A percentile compares a stretch with the other conserved stretches of the same genome.
These are phyloP conservation scores for Pipistrellus nathusii DNA, from an alignment of 2,797 vertebrate species.

Conservation along the genomic window DNA sequence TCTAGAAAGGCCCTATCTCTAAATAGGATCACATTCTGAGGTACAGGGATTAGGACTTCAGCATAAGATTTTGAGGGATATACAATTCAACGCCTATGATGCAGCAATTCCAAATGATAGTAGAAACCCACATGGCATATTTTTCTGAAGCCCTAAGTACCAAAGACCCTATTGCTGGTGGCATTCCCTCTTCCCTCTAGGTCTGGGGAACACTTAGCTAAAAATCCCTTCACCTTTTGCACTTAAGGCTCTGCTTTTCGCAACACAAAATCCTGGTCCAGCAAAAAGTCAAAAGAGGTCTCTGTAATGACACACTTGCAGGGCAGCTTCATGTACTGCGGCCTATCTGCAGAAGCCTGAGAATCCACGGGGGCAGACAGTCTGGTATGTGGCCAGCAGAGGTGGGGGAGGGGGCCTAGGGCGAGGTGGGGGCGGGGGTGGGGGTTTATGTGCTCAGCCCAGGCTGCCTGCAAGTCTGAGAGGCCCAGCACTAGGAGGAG, in stretches of 20 bases:
- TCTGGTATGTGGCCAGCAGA: conserved; percentile 69
- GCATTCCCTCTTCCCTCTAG: not conserved
- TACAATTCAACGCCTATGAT: not conserved
- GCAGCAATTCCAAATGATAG: not conserved
- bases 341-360: conserved; percentile 67
- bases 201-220: conserved; percentile 37
- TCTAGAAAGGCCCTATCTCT: not conserved
- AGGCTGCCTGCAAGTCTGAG: not conserved
- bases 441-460: not conserved
- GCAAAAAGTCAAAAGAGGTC: conserved; percentile 77
- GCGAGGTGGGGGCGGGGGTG: not conserved
- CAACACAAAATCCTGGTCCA: conserved; percentile 72
- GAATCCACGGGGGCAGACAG: conserved; percentile 65
- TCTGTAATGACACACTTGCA: conserved; percentile 72
- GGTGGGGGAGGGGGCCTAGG: not conserved
- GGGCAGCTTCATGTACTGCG: conserved; percentile 38
- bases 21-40: not conserved
- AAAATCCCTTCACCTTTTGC: conserved; percentile 69
- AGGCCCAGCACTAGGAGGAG: not conserved
- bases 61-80: not conserved
- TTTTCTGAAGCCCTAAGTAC: not conserved
- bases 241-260: conserved; percentile 71
- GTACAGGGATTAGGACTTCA: not conserved
- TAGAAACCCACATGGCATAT: not conserved
- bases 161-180: not conserved